Evolutionary conservation across 2,888 invertebrate genomes (phyloP), one percentile per base, ranked within the genome.

Genomic region (Cantharis nigra): DNA sequence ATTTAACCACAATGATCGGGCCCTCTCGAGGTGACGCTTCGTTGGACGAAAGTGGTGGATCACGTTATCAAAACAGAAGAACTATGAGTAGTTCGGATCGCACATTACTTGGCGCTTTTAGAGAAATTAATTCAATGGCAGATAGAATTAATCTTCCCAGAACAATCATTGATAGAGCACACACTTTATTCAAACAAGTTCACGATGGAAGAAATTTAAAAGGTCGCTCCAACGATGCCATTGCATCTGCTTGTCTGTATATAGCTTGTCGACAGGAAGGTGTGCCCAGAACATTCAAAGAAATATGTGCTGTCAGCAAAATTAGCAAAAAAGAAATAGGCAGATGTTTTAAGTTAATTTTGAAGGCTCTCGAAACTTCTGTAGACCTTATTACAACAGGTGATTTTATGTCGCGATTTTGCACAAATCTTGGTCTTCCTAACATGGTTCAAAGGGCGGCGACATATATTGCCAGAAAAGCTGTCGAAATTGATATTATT

Each of bases 301-400:
- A 99, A 91, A 99, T 99, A 79, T 99, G 99, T 89, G 99, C 99
- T 0, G 98, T 99, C 71, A 98, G 98, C 86, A 98, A 97, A 90
- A 97, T 99, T 76, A 98, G 98, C 85, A 99, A 99, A 90, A 98
- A 99, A 85, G 99, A 99, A 90, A 99, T 99, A 78, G 99, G 99
- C 0, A 91, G 98, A 81, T 99, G 99, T 87, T 99, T 99, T 89
- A 99, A 99, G 86, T 89, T 99, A 64, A 99, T 99, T 78, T 90
- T 99, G 63, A 98, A 98, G 87, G 98, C 97, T 0, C 90, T 99
- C 72, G 98, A 98, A 87, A 99, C 99, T 0, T 98, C 96, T 33
- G 98, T 99, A 9, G 76, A 84, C 79, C 79, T 84, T 23, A 99
- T 99, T 77, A 99, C 98, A 0, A 99, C 98, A 0, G 98, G 97